These are phyloP conservation scores for Equus quagga DNA, from an alignment of 2,113 vertebrate species.

Conservation along the genomic window DNA sequence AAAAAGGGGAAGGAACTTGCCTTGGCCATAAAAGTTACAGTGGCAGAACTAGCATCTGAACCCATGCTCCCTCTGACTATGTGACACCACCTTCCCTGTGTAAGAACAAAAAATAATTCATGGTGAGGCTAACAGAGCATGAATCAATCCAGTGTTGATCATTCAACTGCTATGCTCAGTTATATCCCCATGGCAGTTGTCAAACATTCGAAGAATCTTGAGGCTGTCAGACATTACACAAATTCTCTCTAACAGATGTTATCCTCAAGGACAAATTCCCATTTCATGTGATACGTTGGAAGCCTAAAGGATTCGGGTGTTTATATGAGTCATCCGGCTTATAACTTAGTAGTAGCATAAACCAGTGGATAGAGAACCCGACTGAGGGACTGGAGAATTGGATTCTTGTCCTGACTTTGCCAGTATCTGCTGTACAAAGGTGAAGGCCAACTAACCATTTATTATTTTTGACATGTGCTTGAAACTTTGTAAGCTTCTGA, in stretches of 20 bases:
- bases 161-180: neutral
- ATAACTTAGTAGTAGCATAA: neutral
- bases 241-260: conserved; percentile 3
- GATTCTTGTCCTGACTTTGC: neutral
- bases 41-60: neutral
- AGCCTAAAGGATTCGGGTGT: neutral
- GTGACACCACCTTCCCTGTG: neutral
- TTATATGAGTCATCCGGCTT: neutral
- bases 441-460: neutral
- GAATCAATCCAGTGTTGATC: neutral
- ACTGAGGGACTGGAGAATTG: neutral
- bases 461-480: neutral
- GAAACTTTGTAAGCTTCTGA: neutral
- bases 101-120: neutral
- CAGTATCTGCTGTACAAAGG: neutral
- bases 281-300: neutral
- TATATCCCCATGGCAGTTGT: neutral
- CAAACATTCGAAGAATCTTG: neutral
- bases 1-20: neutral
- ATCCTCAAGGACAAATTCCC: conserved; percentile 22
- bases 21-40: neutral
- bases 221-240: neutral
- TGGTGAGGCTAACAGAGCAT: neutral
- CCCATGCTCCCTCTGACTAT: neutral
- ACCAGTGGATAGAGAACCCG: neutral